phyloP scores from a whole-genome alignment of 2,797 vertebrate genomes.

The Graptemys geographica region DNA sequence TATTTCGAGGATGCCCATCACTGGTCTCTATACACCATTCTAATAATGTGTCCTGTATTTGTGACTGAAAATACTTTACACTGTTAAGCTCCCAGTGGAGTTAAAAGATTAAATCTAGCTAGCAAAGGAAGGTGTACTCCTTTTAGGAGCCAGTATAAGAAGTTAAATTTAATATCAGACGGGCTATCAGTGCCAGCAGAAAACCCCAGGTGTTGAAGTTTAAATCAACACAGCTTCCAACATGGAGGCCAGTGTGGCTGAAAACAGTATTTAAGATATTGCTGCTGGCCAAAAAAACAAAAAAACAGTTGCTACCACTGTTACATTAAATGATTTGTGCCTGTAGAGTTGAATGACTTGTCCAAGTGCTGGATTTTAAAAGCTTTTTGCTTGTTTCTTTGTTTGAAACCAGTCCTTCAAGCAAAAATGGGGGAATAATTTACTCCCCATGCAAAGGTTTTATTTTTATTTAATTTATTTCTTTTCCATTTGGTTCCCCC shows the following conservation, averaged over 20 bases:
- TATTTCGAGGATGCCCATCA: not conserved
- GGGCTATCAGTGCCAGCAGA: not conserved
- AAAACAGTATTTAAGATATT: not conserved
- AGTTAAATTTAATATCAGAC: not conserved
- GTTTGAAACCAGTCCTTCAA: constrained; percentile 19
- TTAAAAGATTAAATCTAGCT: not conserved
- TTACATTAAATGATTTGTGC: not conserved
- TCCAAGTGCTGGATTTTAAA: not conserved
- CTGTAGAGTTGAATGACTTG: constrained; percentile 5
- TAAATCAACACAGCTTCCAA: not conserved
- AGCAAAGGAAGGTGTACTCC: not conserved
- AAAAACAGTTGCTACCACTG: not conserved
- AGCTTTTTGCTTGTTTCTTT: not conserved
- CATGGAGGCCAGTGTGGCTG: not conserved
- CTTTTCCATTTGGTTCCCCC: not conserved
- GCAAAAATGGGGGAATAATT: not conserved
- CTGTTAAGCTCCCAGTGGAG: not conserved
- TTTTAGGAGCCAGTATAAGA: not conserved
- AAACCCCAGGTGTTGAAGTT: not conserved
- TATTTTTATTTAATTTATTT: not conserved
- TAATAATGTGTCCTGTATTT: not conserved
- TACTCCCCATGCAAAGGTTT: not conserved
- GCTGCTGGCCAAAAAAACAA: not conserved
- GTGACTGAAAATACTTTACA: not conserved
- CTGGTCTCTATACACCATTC: not conserved